These are phyloP conservation scores for Botia kubotai DNA, from an alignment of 2,797 vertebrate genomes.

Conservation along the genomic window DNA sequence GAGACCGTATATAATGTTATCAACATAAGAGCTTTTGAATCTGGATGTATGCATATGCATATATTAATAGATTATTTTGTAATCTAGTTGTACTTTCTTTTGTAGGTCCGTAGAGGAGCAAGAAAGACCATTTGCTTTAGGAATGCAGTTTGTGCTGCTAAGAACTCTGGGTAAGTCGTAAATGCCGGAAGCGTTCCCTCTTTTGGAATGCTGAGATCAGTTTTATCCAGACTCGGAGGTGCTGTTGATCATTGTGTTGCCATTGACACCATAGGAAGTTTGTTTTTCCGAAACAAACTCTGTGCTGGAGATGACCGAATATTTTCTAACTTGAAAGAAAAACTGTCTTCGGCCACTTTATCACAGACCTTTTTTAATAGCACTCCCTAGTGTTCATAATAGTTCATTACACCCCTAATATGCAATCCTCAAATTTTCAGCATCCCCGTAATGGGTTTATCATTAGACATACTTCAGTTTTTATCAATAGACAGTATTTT, in stretches of 20 bases:
- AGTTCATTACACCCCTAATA: neutral
- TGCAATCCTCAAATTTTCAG: conserved; percentile 30
- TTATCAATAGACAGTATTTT: neutral
- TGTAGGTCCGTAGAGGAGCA: conserved; percentile 95
- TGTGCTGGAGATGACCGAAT: neutral
- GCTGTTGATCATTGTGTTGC: neutral
- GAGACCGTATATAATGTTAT: too few species aligned
- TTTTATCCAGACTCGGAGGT: neutral
- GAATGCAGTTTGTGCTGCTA: conserved; percentile 98
- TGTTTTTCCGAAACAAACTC: neutral
- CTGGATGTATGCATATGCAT: neutral
- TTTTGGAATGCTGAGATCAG: neutral
- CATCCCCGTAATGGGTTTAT: conserved; percentile 11
- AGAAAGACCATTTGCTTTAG: conserved; percentile 95
- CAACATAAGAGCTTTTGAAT: neutral
- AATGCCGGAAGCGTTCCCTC: neutral
- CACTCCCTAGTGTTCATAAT: conserved; percentile 8
- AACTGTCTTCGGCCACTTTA: neutral
- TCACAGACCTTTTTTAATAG: neutral
- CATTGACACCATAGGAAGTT: neutral
- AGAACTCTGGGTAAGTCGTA: conserved; percentile 92
- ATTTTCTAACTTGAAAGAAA: neutral
- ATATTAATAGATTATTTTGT: neutral
- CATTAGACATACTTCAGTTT: neutral
- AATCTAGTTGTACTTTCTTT: neutral